Evolutionary conservation across 2,797 vertebrate species (phyloP).

Genomic region (Psittacula echo): DNA sequence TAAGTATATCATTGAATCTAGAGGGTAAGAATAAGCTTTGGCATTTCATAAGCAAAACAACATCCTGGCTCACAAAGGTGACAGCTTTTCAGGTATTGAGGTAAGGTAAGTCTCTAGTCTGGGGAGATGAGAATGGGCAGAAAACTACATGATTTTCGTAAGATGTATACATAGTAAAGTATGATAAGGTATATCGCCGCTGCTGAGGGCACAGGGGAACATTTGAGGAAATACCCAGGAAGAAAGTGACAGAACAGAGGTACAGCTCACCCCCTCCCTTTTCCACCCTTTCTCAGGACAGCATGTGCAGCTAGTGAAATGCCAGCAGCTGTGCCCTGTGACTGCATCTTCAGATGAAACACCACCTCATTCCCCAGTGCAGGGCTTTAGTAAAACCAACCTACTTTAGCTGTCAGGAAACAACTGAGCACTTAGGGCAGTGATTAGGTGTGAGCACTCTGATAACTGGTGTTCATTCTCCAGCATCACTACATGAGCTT

Average conservation of each 20-base stretch:
- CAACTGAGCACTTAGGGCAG: neutral
- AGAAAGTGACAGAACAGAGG: neutral
- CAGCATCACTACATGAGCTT: neutral
- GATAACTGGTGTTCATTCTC: neutral
- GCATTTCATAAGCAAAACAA: neutral
- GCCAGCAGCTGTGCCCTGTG: neutral
- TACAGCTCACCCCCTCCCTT: neutral
- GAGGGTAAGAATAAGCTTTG: neutral
- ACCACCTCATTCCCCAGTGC: neutral
- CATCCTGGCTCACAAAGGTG: neutral
- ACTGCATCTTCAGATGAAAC: neutral
- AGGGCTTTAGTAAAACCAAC: neutral
- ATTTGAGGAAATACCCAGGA: neutral
- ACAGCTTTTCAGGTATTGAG: neutral
- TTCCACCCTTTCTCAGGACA: neutral
- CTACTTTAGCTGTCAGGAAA: neutral
- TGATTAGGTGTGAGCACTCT: too few species aligned
- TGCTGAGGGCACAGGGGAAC: neutral
- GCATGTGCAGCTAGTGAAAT: neutral
- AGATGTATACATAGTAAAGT: neutral
- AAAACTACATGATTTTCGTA: rapidly evolving
- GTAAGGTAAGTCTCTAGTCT: neutral
- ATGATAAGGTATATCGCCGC: too few species aligned
- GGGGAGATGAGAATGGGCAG: neutral
- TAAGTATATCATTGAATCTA: rapidly evolving